A percentile compares a stretch with the other conserved stretches of the same genome.
These are phyloP conservation scores for Agrilus cyanescens DNA, from an alignment of 2,888 invertebrate species.

Conservation along the genomic window DNA sequence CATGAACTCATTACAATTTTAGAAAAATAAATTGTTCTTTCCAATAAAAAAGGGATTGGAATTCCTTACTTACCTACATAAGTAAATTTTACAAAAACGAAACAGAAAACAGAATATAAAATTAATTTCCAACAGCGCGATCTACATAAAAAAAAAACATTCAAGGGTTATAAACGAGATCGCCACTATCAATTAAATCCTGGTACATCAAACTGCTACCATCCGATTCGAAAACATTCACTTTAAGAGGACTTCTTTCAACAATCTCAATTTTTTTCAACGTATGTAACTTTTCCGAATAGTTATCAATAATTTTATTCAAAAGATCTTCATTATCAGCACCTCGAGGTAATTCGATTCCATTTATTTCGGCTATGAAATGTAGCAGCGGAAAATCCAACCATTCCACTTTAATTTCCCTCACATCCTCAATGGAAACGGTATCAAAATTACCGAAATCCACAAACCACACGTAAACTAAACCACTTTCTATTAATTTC, in stretches of 20 bases:
- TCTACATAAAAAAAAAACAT: too few relatives aligned
- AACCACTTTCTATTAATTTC: conserved; percentile 26
- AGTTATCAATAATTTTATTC: conserved; percentile 12
- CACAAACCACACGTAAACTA: conserved; percentile 53
- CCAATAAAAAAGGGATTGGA: too few relatives aligned
- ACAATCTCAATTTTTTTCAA: conserved; percentile 19
- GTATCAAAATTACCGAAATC: conserved; percentile 62
- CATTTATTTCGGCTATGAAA: conserved; percentile 38
- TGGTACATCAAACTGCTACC: conserved; percentile 21
- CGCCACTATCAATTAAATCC: conserved; percentile 17
- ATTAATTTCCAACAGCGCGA: too few relatives aligned
- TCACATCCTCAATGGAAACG: conserved; percentile 36
- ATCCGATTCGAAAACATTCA: conserved; percentile 22
- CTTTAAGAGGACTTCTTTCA: conserved; percentile 18
- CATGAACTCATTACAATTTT: too few relatives aligned
- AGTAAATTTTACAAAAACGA: too few relatives aligned
- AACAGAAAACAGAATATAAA: too few relatives aligned
- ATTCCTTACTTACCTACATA: too few relatives aligned
- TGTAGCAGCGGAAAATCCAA: conserved; percentile 41
- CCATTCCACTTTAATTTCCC: conserved; percentile 41
- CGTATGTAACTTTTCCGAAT: conserved; percentile 17
- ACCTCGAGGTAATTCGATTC: conserved; percentile 12
- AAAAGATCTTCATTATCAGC: conserved; percentile 3
- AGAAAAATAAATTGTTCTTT: too few relatives aligned
- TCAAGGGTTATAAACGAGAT: too few relatives aligned